These are phyloP conservation scores for Megalops cyprinoides DNA, from an alignment of 2,797 vertebrate genomes.

Conservation along the genomic window DNA sequence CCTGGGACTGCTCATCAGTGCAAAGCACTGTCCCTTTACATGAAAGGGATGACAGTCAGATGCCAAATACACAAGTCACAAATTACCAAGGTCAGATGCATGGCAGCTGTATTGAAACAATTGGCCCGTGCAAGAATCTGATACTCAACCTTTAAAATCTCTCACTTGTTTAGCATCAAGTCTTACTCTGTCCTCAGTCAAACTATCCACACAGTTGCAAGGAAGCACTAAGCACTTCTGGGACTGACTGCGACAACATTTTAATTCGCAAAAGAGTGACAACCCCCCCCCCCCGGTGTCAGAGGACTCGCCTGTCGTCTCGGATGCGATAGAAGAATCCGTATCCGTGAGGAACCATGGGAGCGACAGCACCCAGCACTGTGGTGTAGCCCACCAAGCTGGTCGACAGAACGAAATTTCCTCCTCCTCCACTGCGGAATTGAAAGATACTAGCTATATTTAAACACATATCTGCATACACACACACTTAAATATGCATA, in stretches of 20 bases:
- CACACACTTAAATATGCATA: neutral
- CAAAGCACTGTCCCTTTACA: neutral
- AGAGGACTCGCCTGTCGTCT: slow-evolving; percentile 84
- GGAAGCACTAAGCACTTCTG: too few relatives aligned
- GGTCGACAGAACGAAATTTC: slow-evolving; percentile 92
- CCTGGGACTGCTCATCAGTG: neutral
- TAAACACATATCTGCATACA: neutral
- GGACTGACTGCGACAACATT: too few relatives aligned
- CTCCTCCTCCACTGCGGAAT: slow-evolving; percentile 87
- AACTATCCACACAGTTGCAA: neutral
- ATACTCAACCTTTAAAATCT: neutral
- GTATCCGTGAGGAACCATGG: slow-evolving; percentile 91
- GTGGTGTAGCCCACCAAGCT: slow-evolving; percentile 91
- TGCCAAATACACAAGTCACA: too few relatives aligned
- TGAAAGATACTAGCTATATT: slow-evolving; percentile 39
- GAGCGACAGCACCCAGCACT: slow-evolving; percentile 76
- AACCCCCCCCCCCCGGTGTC: neutral
- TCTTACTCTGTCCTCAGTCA: too few relatives aligned
- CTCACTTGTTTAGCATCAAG: neutral
- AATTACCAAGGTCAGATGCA: neutral
- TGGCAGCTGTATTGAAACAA: too few relatives aligned
- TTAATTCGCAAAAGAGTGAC: neutral
- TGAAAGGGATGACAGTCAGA: slow-evolving; percentile 8
- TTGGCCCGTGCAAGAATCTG: neutral
- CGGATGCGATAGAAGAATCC: slow-evolving; percentile 95